These are phyloP conservation scores for Austrofundulus limnaeus DNA, from an alignment of 2,113 vertebrate species.

Conservation along the genomic window DNA sequence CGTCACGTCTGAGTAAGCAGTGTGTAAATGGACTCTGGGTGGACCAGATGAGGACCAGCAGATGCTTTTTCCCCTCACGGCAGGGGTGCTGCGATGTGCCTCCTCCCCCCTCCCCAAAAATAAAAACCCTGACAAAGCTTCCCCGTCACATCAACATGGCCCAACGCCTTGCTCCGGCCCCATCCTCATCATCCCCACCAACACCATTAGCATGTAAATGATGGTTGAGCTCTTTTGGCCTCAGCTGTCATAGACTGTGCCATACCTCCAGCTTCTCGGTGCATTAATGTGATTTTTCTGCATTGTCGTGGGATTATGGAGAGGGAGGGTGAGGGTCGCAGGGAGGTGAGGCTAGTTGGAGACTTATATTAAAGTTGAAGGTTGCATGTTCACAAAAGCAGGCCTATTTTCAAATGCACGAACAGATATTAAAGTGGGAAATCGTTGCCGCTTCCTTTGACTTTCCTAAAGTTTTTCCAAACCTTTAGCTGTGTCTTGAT, in stretches of 20 bases:
- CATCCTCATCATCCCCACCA: conserved; percentile 31
- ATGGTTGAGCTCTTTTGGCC: conserved; percentile 46
- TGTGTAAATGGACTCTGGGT: conserved; percentile 53
- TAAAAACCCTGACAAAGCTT: conserved; percentile 12
- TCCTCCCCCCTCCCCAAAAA: not conserved
- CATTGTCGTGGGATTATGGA: conserved; percentile 67
- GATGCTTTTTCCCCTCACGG: conserved; percentile 59
- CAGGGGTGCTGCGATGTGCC: conserved; percentile 7
- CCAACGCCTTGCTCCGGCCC: conserved; percentile 29
- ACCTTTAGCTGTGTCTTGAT: not conserved
- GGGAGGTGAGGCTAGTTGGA: conserved; percentile 29
- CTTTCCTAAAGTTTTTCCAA: not conserved
- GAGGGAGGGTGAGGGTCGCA: conserved; percentile 15
- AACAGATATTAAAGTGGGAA: conserved; percentile 1
- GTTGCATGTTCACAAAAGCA: conserved; percentile 22
- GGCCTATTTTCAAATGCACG: not conserved
- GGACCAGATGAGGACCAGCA: conserved; percentile 66
- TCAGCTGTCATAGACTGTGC: conserved; percentile 42
- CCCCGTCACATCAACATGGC: conserved; percentile 5
- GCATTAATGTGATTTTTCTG: conserved; percentile 56
- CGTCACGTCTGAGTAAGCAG: conserved; percentile 50
- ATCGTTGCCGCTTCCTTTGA: not conserved
- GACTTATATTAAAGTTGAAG: conserved; percentile 35
- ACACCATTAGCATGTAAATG: conserved; percentile 74
- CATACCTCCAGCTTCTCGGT: conserved; percentile 47